Conservation (phyloP, 2,888 invertebrate genomes). For the Ochropleura plecta region DNA sequence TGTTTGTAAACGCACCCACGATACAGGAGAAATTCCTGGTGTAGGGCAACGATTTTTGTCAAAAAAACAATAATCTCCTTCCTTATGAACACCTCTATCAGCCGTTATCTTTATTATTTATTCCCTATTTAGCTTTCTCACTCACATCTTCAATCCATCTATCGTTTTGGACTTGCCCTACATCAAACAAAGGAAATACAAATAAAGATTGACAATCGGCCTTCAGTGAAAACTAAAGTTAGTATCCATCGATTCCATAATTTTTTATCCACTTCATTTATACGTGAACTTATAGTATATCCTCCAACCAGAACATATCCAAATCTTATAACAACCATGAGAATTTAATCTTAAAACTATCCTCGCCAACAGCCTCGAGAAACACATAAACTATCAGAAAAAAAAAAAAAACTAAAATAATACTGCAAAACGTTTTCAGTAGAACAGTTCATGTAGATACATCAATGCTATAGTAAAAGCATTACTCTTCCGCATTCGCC, state of each 20-base stretch:
- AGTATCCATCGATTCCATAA: background rate
- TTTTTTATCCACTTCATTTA: background rate
- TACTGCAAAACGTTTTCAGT: conserved; percentile 24
- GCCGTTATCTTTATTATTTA: background rate
- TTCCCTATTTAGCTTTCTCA: background rate
- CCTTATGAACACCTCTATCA: background rate
- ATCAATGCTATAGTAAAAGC: conserved; percentile 45
- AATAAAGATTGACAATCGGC: background rate
- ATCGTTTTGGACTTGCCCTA: background rate
- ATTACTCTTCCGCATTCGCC: conserved; percentile 57
- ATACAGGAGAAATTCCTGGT: no score
- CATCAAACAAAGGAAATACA: background rate
- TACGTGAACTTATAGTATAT: background rate
- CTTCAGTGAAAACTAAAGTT: background rate
- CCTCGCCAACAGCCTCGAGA: conserved; percentile 3
- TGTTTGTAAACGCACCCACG: no score
- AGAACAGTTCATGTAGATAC: conserved; percentile 24
- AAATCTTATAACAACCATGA: background rate
- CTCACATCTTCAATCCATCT: no score
- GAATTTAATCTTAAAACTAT: background rate
- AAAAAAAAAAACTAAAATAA: background rate
- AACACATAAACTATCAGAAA: conserved; percentile 9
- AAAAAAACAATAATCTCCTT: background rate
- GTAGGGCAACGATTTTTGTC: no score
- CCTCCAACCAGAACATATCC: background rate